Evolutionary conservation across 2,797 vertebrate genomes (phyloP).

Genomic region (Menidia menidia): DNA sequence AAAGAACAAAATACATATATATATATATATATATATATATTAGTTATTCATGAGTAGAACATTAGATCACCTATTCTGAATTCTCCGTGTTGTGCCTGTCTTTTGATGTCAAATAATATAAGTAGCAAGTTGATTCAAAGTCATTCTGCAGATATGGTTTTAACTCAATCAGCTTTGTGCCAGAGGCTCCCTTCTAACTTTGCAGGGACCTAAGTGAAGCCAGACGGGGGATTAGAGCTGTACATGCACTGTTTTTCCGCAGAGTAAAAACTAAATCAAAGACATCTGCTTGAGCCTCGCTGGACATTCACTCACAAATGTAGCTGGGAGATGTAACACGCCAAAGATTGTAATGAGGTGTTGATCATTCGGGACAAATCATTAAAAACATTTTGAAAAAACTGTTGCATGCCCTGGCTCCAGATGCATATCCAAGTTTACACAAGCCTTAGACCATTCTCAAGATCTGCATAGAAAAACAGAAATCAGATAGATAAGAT

Average conservation of each 20-base stretch:
- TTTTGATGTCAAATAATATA: slow-evolving; percentile 42
- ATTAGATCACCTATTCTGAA: slow-evolving; percentile 52
- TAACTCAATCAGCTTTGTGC: slow-evolving; percentile 51
- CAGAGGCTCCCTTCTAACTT: slow-evolving; percentile 42
- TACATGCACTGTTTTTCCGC: slow-evolving; percentile 23
- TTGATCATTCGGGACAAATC: no score
- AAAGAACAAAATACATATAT: no score
- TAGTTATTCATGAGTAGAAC: slow-evolving; percentile 12
- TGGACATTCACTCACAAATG: slow-evolving; percentile 33
- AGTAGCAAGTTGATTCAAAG: slow-evolving; percentile 43
- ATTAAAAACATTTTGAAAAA: no score
- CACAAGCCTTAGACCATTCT: no score
- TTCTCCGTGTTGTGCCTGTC: slow-evolving; percentile 14
- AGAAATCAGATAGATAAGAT: no score
- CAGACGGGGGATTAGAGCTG: slow-evolving; percentile 25
- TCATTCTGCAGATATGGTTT: slow-evolving; percentile 49
- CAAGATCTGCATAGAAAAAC: no score
- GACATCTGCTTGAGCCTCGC: slow-evolving; percentile 63
- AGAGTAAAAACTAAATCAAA: slow-evolving; percentile 59
- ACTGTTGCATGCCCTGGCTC: no score
- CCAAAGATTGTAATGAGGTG: no score
- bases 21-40: no score
- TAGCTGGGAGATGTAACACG: no score
- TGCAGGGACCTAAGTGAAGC: slow-evolving; percentile 53
- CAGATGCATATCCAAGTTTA: no score